Evolutionary conservation across 2,113 vertebrate genomes (phyloP), one percentile per base, ranked within the genome.

Genomic region (Chionomys nivalis): DNA sequence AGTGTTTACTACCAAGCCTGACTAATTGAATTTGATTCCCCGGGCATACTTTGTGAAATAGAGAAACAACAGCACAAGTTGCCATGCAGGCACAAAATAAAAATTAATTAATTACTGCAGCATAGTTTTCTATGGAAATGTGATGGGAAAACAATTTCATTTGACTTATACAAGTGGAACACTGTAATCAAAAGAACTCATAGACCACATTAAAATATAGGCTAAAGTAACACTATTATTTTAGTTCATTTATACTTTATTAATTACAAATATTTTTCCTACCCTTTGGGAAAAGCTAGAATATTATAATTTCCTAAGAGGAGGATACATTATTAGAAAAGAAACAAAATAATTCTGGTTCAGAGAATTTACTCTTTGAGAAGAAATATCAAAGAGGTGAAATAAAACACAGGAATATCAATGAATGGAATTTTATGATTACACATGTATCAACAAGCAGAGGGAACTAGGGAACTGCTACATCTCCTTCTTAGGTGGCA

Each of bases 201-300:
- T 70, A 93, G 90, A 13, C 2, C 70, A 95, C 77, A 76, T 89
- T 95, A 87, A 95, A 78, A 19, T 33, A 85, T 96, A 36, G 28
- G 16, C 68, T 87, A 95, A 97, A 94, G 91, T 44, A 39, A 90
- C 97, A 94, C 93, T 26, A 61, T 77, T 19, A 72, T 78, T 63
- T 94, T 58, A 58, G 72, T 39, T 96, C 14, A 91, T 26, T 78
- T 21, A 24, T 14, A 86, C 33, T 91, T 23, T 88, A 58, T 49
- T 91, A 61, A 87, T 87, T 31, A 86, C 1, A 12, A 65, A 86
- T 61, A 44, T 31, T 77, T 90, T 83, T 77, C 4, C 47, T 17
- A 44, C 2, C 3, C 87, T 63, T 12, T 89, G 82, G 7, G 85
- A 17, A 91, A 96, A 93, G 82, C 1, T 21, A 66, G 5, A 47